phyloP scores from a whole-genome alignment of 2,797 vertebrate species.

The Coreius guichenoti region DNA sequence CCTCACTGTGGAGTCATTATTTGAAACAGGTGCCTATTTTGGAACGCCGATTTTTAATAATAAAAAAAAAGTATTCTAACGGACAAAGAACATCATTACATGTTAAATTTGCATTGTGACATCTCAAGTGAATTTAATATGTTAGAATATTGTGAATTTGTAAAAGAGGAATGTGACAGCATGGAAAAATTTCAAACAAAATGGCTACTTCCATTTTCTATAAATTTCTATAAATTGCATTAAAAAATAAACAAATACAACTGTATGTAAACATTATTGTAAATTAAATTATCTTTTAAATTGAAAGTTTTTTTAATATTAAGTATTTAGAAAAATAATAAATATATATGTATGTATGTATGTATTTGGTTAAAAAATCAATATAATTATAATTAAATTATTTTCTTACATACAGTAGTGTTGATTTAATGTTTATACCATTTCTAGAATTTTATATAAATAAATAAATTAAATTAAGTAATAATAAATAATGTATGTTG shows the following conservation, averaged over 20 bases:
- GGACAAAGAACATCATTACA: background rate
- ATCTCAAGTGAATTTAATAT: background rate
- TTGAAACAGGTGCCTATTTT: conserved; percentile 8
- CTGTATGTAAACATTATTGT: background rate
- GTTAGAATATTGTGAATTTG: background rate
- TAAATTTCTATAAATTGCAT: background rate
- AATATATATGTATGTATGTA: background rate
- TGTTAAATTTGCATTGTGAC: background rate
- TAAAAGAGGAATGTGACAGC: background rate
- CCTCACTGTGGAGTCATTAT: background rate
- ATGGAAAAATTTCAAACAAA: background rate
- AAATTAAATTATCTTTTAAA: background rate
- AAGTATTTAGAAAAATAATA: background rate
- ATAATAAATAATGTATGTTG: background rate
- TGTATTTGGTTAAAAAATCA: background rate
- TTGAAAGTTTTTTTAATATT: background rate
- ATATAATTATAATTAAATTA: background rate
- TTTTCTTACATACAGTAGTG: too few species aligned
- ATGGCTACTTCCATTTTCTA: background rate
- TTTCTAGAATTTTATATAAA: background rate
- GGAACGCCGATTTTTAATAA: background rate
- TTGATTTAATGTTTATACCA: background rate
- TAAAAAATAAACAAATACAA: background rate
- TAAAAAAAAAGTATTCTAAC: background rate
- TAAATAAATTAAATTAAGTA: background rate